These are phyloP conservation scores for Campaea margaritaria DNA, from an alignment of 2,888 invertebrate species.

Conservation along the genomic window DNA sequence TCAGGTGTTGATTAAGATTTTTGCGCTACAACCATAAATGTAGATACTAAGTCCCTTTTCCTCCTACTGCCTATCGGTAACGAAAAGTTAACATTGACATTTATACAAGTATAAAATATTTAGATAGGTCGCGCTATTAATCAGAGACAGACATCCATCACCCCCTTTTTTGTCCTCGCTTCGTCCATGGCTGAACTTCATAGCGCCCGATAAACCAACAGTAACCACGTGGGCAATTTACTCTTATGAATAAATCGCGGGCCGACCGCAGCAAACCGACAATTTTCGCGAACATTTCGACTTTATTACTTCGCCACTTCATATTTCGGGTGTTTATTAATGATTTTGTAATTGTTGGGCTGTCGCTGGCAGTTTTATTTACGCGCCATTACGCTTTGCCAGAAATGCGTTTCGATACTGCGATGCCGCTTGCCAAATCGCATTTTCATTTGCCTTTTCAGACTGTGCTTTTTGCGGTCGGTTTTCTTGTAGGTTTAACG, in stretches of 20 bases:
- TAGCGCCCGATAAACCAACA: slow-evolving; percentile 47
- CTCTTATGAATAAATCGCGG: slow-evolving; percentile 61
- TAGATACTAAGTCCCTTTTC: no score
- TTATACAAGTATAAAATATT: no score
- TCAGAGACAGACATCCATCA: background rate
- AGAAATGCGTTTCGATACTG: slow-evolving; percentile 26
- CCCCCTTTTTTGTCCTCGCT: slow-evolving; percentile 4
- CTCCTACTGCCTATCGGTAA: no score
- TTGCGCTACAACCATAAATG: no score
- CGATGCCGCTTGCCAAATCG: slow-evolving; percentile 25
- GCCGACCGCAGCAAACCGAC: slow-evolving; percentile 46
- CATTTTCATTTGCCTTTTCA: slow-evolving; percentile 25
- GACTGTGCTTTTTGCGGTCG: slow-evolving; percentile 14
- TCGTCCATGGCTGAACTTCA: background rate
- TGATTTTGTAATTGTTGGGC: slow-evolving; percentile 74
- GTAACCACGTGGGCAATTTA: slow-evolving; percentile 62
- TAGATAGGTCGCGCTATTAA: no score
- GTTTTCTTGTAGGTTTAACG: slow-evolving; percentile 5
- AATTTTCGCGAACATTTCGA: slow-evolving; percentile 57
- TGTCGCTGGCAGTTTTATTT: slow-evolving; percentile 66
- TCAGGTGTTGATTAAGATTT: no score
- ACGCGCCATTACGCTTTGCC: slow-evolving; percentile 54
- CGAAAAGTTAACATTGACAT: no score
- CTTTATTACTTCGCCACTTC: slow-evolving; percentile 71
- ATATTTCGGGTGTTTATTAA: slow-evolving; percentile 75